Evolutionary conservation across 2,113 vertebrate genomes (phyloP).

Genomic region (Strix aluco): DNA sequence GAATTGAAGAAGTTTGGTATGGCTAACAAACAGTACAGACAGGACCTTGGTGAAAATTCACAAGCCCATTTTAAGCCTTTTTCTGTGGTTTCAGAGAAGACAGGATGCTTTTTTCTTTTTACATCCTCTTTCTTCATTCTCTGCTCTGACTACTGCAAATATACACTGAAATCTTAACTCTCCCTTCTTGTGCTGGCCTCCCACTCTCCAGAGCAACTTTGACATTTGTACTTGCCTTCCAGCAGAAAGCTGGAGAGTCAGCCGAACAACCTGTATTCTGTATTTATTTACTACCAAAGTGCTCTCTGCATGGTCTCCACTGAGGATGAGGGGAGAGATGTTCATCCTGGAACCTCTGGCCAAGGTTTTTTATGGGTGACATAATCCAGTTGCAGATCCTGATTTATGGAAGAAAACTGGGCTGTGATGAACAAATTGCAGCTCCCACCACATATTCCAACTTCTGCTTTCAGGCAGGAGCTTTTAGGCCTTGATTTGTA

Average conservation of each 20-base stretch:
- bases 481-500: neutral
- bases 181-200: neutral
- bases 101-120: neutral
- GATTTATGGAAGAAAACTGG: constrained; percentile 4
- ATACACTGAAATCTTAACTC: neutral
- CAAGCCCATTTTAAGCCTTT: neutral
- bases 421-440: neutral
- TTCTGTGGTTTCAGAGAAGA: neutral
- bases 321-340: neutral
- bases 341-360: neutral
- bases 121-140: neutral
- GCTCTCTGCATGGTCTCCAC: neutral
- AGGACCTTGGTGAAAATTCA: neutral
- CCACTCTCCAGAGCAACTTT: neutral
- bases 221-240: neutral
- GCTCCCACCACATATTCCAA: neutral
- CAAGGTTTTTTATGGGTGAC: neutral
- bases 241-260: neutral
- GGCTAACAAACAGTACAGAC: neutral
- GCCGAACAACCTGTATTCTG: neutral
- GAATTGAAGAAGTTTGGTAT: neutral
- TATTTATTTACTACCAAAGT: neutral
- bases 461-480: neutral
- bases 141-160: neutral
- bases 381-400: neutral